These are phyloP conservation scores for Laticauda colubrina DNA, from an alignment of 2,113 vertebrate species.

Conservation along the genomic window DNA sequence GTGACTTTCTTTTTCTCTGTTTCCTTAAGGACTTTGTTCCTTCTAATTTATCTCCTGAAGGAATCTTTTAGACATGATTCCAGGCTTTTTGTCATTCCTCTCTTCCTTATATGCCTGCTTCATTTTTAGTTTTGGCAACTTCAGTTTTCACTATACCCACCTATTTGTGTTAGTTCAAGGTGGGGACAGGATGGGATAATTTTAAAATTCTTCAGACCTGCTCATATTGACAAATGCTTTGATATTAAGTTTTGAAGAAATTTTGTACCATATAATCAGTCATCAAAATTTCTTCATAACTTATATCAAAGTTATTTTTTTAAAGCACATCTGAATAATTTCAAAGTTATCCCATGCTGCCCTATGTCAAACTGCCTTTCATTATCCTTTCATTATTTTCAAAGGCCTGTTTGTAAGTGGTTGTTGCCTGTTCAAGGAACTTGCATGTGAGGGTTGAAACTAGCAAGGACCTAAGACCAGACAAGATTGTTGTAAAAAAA, in stretches of 20 bases:
- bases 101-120: background rate
- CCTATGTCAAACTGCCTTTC: background rate
- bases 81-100: background rate
- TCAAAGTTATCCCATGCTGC: background rate
- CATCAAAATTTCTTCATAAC: background rate
- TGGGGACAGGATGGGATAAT: background rate
- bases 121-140: background rate
- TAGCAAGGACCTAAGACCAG: background rate
- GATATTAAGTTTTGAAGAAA: background rate
- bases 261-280: background rate
- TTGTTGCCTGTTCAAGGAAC: background rate
- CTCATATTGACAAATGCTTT: background rate
- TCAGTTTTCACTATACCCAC: background rate
- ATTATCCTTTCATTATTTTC: background rate
- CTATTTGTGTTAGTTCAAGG: background rate
- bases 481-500: background rate
- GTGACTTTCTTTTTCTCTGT: background rate
- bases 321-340: background rate
- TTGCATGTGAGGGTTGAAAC: background rate
- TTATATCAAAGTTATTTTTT: background rate
- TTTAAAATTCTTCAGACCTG: background rate
- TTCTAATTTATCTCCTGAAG: background rate
- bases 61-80: background rate
- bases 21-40: background rate
- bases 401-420: background rate